Evolutionary conservation across 2,113 vertebrate genomes (phyloP).

Genomic region (Phalacrocorax pelagicus): DNA sequence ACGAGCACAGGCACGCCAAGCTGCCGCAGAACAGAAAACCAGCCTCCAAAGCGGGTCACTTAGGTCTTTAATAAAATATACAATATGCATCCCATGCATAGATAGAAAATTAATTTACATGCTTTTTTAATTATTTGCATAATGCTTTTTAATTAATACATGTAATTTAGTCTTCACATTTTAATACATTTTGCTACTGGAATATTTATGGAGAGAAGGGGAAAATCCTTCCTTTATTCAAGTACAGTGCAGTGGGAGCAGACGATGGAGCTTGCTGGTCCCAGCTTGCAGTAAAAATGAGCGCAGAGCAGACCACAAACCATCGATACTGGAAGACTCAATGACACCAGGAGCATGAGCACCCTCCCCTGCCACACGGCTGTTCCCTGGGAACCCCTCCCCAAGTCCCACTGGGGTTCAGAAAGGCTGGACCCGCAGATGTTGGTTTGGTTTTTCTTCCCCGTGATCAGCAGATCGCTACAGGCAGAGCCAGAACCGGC

Average conservation of each 20-base stretch:
- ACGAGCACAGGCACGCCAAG: rapidly evolving
- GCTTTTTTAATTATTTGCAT: constrained; percentile 63
- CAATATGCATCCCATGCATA: constrained; percentile 70
- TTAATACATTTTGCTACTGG: constrained; percentile 62
- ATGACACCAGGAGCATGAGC: background rate
- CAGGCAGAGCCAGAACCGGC: background rate
- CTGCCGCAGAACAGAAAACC: background rate
- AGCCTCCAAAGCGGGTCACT: background rate
- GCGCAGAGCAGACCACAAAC: background rate
- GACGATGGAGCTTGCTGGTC: background rate
- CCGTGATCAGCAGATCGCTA: rapidly evolving
- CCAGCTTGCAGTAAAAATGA: background rate
- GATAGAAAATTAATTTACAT: constrained; percentile 72
- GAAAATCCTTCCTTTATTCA: constrained; percentile 55
- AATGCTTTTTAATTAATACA: constrained; percentile 54
- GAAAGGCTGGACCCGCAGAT: background rate
- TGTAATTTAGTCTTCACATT: constrained; percentile 42
- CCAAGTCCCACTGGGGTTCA: background rate
- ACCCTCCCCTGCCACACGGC: background rate
- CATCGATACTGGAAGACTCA: constrained; percentile 25
- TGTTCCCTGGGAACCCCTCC: background rate
- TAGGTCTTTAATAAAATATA: constrained; percentile 72
- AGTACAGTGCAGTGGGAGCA: constrained; percentile 43
- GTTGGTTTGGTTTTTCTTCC: background rate
- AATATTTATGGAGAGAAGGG: constrained; percentile 46